Base-by-base conservation (phyloP, 2,888 invertebrate species). In the Heliconius erato region DNA sequence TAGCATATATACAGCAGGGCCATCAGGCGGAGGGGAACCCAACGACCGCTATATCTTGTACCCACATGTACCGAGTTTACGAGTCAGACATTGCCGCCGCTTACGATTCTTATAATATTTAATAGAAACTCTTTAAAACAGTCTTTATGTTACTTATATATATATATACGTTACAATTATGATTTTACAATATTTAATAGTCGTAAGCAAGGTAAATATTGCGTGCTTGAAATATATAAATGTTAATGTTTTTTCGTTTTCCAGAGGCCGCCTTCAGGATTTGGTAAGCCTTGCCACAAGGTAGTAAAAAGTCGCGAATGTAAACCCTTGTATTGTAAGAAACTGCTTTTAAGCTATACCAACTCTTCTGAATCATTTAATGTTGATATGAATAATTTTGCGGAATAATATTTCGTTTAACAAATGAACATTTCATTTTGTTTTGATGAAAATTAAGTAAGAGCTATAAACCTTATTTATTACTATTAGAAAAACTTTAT, bases 291-390 rank as follows among this genome's bases (percentile, higher is more conserved):
- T 1, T 95, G 95, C 85, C 91, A 90, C 74, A 92, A 89, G 79
- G 86, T 94, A 69, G 87, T 95, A 79, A 95, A 92, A 86, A 94
- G 91, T 83, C 93, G 94, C 2, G 80, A 85, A 5, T 95, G 95
- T 87, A 91, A 88, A 68, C 94, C 92, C 2, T 85, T 87, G 1
- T 89, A 91, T 59, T 95, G 95, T 85, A 91, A 89, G 49, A 88
- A 87, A 82, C 74, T 83, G 44, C 44, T 85, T 35, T 74, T 83
- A 54, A 54, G 54, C 16, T 76, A 82, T 71, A 67, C 77, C 19
- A 82, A 86, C 40, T 86, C 84, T 12, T 83, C 84, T 6, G 85
- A 86, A 78, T 87, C 85, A 40, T 79, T 86, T 65, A 84, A 86
- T 63, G 77, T 76, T 40, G 80, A 81, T 81, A 82, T 86, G 54